Evolutionary conservation across 2,888 invertebrate genomes (phyloP).

Genomic region (Heliconius aoede): DNA sequence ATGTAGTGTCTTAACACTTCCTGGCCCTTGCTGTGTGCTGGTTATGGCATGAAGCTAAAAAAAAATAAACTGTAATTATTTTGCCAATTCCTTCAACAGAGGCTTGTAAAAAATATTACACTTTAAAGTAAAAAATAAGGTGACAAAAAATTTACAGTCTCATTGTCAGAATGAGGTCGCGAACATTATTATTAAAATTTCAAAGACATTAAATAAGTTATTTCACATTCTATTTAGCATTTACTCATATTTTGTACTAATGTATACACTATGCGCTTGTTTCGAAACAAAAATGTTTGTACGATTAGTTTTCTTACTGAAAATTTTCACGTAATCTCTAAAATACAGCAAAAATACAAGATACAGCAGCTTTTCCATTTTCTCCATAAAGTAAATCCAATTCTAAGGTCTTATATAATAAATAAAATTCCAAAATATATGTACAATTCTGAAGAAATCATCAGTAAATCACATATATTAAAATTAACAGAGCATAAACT

Average conservation of each 20-base stretch:
- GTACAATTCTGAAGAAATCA: neutral
- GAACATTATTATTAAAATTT: neutral
- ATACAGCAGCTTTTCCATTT: too few species aligned
- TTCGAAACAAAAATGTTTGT: too few species aligned
- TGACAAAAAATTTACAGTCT: neutral
- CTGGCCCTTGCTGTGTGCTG: too few species aligned
- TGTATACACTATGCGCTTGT: neutral
- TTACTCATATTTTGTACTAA: neutral
- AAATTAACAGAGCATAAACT: slow-evolving; percentile 3
- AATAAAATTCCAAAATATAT: neutral
- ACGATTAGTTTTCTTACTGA: neutral
- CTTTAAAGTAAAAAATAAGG: neutral
- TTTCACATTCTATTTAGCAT: neutral
- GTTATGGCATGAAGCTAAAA: neutral
- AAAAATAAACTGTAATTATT: neutral
- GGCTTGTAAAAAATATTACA: slow-evolving; percentile 1
- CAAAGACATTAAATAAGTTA: neutral
- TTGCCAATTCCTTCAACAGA: neutral
- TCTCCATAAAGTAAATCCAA: neutral
- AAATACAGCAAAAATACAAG: neutral
- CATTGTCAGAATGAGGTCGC: slow-evolving; percentile 4
- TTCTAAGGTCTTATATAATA: neutral
- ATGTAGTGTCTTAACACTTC: too few species aligned
- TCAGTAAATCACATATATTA: neutral
- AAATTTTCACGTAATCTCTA: neutral